Evolutionary conservation across 2,888 invertebrate genomes (phyloP), one percentile per base, ranked within the genome.

Genomic region (Sarcophaga rosellei): DNA sequence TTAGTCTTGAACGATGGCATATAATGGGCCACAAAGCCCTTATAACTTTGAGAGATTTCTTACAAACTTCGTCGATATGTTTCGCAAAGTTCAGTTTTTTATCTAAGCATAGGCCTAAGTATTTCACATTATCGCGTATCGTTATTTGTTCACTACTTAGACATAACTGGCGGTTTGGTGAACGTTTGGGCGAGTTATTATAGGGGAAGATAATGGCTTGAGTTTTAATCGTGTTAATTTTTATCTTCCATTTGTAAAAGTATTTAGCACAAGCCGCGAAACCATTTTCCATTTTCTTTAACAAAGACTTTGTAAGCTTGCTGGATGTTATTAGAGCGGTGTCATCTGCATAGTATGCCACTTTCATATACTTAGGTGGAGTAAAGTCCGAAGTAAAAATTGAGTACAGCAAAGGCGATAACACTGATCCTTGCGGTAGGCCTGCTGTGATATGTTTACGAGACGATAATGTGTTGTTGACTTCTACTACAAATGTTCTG

Each of bases 381-480:
- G n/a, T 10, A 47, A 70, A 70, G 17, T 70, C 69, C 1, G 69
- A 70, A 17, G 53, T 25, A 57, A 25, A 70, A 25, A 70, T 70
- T 15, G 66, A 68, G 6, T 35, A 66, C 8, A 68, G 21, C 21
- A 59, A 15, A 4, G 76, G 68, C 0, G 68, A 76, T 10, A 76
- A 35, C 11, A 68, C n/a, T 21, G 68, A 68, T 6, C 68, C 77
- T 68, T 77, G 77, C 4, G 68, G 77, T 45, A 76, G 25, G n/a
- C 76, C 61, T 12, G 68, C 25, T n/a, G 15, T 77, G 8, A 35
- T 57, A 10, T 12, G 10, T 59, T 76, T 76, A 15, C 68, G 66
- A 15, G 44, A 59, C 20, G 44, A 69, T 23, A 47, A 10, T 20
- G 57, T 2, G 6, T 57, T 57, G n/a, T 57, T 57, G 5, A 57